Evolutionary conservation across 1,140 invertebrate species (phyloP).

Genomic region (Caenorhabditis remanei): DNA sequence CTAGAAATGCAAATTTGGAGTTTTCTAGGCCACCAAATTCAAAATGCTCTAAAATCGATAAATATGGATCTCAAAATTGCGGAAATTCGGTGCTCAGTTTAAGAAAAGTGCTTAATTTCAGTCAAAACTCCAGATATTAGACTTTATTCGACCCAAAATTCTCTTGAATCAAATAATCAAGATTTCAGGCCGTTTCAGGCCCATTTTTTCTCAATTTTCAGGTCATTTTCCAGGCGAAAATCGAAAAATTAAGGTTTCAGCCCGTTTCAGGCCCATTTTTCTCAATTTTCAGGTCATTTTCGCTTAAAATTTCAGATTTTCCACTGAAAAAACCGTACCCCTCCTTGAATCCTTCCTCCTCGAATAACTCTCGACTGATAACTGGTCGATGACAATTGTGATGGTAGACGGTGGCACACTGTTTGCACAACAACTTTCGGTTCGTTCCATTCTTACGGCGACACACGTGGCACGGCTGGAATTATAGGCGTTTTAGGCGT

Average conservation of each 20-base stretch:
- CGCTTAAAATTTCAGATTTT: too few species aligned
- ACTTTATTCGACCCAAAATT: not conserved
- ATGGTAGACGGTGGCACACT: slow-evolving; percentile 1
- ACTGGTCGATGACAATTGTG: not conserved
- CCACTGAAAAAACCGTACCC: not conserved
- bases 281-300: too few species aligned
- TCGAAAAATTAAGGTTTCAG: not conserved
- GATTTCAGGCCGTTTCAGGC: not conserved
- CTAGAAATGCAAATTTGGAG: too few species aligned
- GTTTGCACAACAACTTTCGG: slow-evolving; percentile 16
- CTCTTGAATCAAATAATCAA: not conserved
- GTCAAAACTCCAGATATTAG: too few species aligned
- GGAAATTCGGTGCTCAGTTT: too few species aligned
- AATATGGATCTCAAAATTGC: too few species aligned
- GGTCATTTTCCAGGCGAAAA: not conserved
- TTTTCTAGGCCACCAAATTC: too few species aligned
- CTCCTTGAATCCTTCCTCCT: slow-evolving; percentile 49
- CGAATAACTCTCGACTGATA: slow-evolving; percentile 1
- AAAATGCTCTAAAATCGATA: too few species aligned
- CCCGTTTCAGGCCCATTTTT: not conserved
- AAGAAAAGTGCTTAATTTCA: too few species aligned
- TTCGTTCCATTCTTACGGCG: not conserved
- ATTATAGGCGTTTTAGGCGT: not conserved
- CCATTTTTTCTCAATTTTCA: too few species aligned
- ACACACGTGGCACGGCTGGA: slow-evolving; percentile 34